A percentile compares a stretch with the other conserved stretches of the same genome.
phyloP scores from a whole-genome alignment of 2,113 vertebrate species.

The Bombycilla garrulus region DNA sequence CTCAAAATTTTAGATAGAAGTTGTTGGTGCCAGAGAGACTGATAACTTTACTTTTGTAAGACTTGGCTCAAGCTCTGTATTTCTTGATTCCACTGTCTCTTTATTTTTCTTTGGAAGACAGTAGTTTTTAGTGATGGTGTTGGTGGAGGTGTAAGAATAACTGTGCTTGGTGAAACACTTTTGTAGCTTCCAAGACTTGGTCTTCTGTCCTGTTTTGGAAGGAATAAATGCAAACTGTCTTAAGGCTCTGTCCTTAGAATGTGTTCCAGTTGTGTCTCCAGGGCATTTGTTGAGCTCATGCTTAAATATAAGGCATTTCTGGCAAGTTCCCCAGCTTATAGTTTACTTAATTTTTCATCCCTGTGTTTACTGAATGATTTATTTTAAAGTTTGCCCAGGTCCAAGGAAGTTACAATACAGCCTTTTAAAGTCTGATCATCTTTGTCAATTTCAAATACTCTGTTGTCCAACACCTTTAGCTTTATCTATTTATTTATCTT shows the following conservation, averaged over 20 bases:
- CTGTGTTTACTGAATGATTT: background rate
- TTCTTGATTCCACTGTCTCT: background rate
- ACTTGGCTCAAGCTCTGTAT: background rate
- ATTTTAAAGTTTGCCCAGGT: background rate
- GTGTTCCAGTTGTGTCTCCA: background rate
- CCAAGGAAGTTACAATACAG: background rate
- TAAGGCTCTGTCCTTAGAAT: background rate
- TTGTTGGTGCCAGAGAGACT: background rate
- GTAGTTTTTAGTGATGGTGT: background rate
- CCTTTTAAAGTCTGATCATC: background rate
- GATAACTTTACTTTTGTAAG: background rate
- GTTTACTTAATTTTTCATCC: background rate
- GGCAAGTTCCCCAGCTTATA: background rate
- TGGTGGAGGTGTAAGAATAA: background rate
- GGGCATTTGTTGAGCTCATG: background rate
- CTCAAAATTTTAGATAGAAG: background rate
- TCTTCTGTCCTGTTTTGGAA: background rate
- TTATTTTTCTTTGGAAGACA: background rate
- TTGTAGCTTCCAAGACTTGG: background rate
- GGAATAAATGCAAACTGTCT: background rate
- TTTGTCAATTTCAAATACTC: background rate
- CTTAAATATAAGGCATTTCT: background rate
- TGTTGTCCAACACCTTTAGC: background rate
- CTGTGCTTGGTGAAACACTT: background rate
- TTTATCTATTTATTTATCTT: background rate